Evolutionary conservation across 2,113 vertebrate genomes (phyloP).

Genomic region (Sapayoa aenigma): DNA sequence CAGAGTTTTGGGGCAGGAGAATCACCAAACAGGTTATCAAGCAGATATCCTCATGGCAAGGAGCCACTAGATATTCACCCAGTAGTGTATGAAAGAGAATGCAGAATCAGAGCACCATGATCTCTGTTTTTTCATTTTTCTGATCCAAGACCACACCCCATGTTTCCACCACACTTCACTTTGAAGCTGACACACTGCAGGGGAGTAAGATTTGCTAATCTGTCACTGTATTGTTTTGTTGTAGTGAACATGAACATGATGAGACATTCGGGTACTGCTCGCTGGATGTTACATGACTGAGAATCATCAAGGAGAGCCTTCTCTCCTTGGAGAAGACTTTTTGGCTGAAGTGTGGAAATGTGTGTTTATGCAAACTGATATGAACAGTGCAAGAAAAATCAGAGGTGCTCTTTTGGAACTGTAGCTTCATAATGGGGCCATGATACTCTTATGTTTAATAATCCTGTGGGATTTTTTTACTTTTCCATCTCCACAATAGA

Average conservation of each 20-base stretch:
- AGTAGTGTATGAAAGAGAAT: background rate
- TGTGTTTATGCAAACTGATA: background rate
- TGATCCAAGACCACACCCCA: background rate
- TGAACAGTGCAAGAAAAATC: background rate
- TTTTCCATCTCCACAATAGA: background rate
- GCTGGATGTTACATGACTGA: background rate
- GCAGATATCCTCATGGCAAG: background rate
- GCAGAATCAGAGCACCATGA: background rate
- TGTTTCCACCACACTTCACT: background rate
- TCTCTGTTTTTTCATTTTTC: background rate
- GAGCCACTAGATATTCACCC: background rate
- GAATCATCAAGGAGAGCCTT: background rate
- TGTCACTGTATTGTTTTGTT: background rate
- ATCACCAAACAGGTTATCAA: background rate
- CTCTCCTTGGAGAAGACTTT: background rate
- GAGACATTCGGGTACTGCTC: background rate
- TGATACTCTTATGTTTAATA: background rate
- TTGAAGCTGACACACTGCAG: background rate
- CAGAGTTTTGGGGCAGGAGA: background rate
- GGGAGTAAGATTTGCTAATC: background rate
- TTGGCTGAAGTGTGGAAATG: background rate
- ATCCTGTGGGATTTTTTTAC: rapidly evolving
- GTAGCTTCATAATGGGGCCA: background rate
- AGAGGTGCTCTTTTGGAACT: background rate
- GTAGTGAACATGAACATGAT: background rate